Base-by-base conservation (phyloP, 2,888 invertebrate genomes). In the Kryphioiulus occultus region DNA sequence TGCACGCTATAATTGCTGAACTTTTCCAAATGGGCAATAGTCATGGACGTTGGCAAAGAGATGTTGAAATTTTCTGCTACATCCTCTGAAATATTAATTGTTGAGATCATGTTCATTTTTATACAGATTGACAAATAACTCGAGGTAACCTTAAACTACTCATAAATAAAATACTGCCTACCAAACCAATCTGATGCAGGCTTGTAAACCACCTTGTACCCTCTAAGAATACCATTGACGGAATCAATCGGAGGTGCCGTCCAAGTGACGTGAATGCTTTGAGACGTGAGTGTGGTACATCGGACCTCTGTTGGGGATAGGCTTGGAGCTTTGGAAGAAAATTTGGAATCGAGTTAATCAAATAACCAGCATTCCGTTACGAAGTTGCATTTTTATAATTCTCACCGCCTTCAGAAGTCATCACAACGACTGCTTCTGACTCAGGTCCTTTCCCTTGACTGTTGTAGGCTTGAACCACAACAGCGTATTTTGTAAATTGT, bases 1-100 rank as follows among this genome's bases (percentile, higher is more conserved):
- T 98, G 97, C 95, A 99, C 97, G 88, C 97, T 98, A 92, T 98
- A 99, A 93, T 99, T 98, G 3, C 98, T 98, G 93, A 95, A 98
- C 92, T 98, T 98, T 92, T 97, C 96, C 88, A 99, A 94, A 87
- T 97, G 97, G 91, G 97, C 97, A 17, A 97, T 94, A 90, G 97
- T 97, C 0, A 90, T 97, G 97, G 92, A 97, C 97, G 91, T 96
- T 96, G 89, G 96, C 96, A 22, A 96, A 95, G 85, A 85, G 2
- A 87, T 22, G 44, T 87, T 87, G 35, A 85, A 87, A 53, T 83
- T 87, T 59, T 87, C 87, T 0, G 87, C 87, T 44, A 87, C 26
- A 85, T 87, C 87, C 47, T 87, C 87, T 87, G 32, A 17, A 59
- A 87, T 42, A 22, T 53, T n/a, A 26, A 83, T 26, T n/a, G 4